Evolutionary conservation across 2,888 invertebrate species (phyloP).

Genomic region (Allygus modestus): DNA sequence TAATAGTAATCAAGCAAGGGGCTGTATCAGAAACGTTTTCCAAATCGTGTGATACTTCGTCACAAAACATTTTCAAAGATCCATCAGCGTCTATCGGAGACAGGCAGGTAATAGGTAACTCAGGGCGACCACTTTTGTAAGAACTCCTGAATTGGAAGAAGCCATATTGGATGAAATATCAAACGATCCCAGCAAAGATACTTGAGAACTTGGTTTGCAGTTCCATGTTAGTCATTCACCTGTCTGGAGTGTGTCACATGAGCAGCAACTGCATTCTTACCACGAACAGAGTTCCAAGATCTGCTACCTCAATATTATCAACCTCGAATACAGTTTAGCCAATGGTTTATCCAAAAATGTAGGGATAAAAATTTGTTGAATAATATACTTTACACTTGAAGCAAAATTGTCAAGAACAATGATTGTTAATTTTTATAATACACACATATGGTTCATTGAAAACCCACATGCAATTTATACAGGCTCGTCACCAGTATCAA

Average conservation of each 20-base stretch:
- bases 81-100: background rate
- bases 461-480: no score
- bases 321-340: no score
- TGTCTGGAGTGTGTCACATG: constrained; percentile 34
- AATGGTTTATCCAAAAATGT: no score
- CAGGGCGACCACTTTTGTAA: background rate
- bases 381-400: no score
- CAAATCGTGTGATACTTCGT: background rate
- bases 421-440: no score
- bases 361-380: no score
- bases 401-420: no score
- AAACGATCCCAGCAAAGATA: background rate
- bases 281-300: constrained; percentile 63
- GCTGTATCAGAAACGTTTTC: background rate
- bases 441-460: no score
- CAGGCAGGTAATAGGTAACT: background rate
- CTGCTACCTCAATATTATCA: no score
- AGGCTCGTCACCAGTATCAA: no score
- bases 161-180: background rate
- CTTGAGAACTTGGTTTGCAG: background rate
- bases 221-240: background rate
- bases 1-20: background rate
- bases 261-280: constrained; percentile 63
- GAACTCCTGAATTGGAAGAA: background rate
- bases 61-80: background rate